Evolutionary conservation across 2,797 vertebrate genomes (phyloP).

Genomic region (Linurgus olivaceus): DNA sequence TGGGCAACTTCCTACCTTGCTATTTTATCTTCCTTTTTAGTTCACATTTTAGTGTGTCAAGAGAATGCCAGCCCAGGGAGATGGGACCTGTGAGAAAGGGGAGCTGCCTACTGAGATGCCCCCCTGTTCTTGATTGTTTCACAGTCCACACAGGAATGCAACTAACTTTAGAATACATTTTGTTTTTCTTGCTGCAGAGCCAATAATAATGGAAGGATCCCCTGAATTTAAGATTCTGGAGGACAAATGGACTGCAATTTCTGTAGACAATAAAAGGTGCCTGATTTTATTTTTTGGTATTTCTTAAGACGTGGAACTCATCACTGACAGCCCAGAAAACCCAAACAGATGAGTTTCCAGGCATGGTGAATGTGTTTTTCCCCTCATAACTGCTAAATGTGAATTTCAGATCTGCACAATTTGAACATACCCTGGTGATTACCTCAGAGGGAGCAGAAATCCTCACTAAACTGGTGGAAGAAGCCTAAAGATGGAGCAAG

Average conservation of each 20-base stretch:
- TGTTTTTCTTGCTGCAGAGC: slow-evolving; percentile 79
- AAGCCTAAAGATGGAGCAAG: slow-evolving; percentile 50
- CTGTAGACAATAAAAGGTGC: slow-evolving; percentile 90
- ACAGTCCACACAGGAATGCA: neutral
- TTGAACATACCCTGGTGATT: slow-evolving; percentile 92
- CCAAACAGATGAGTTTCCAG: neutral
- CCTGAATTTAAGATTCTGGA: slow-evolving; percentile 86
- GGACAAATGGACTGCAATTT: slow-evolving; percentile 94
- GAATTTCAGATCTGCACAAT: slow-evolving; percentile 86
- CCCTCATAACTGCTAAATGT: slow-evolving; percentile 27
- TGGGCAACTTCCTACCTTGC: slow-evolving; percentile 49
- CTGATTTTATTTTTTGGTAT: neutral
- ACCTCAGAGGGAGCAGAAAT: slow-evolving; percentile 87
- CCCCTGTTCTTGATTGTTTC: neutral
- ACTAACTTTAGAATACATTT: slow-evolving; percentile 43
- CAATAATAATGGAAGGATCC: slow-evolving; percentile 93
- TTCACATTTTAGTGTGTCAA: neutral
- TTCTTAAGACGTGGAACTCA: neutral
- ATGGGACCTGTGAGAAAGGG: neutral
- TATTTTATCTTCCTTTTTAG: slow-evolving; percentile 45
- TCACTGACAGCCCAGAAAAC: neutral
- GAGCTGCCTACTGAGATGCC: neutral
- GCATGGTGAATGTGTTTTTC: neutral
- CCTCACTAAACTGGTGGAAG: slow-evolving; percentile 74
- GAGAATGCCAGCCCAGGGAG: neutral